These are phyloP conservation scores for Euura saliciscinereae DNA, from an alignment of 1,140 invertebrate genomes.

Conservation along the genomic window DNA sequence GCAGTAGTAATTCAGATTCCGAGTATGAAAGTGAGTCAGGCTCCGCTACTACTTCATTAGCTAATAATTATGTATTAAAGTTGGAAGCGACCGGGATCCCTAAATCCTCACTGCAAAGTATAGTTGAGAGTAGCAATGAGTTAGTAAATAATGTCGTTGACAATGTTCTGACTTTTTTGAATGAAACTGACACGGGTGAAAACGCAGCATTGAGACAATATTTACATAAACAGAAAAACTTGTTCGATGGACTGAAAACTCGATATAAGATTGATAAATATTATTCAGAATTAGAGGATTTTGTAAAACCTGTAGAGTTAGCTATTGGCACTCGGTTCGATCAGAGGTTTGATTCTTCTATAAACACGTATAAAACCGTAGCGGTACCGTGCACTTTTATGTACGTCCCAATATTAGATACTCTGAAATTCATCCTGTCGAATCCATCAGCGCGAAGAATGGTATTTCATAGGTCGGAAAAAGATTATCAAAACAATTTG, in stretches of 20 bases:
- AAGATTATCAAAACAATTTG: not conserved
- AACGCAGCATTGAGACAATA: not conserved
- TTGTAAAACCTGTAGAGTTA: slow-evolving; percentile 11
- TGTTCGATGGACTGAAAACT: not conserved
- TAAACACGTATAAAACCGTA: slow-evolving; percentile 15
- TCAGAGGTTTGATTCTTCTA: slow-evolving; percentile 15
- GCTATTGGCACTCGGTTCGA: slow-evolving; percentile 16
- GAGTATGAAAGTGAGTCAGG: no score
- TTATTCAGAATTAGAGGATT: not conserved
- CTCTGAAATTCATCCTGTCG: slow-evolving; percentile 19
- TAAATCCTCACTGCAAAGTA: no score
- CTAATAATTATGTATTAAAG: no score
- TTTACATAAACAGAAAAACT: slow-evolving; percentile 16
- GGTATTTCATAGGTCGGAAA: no score
- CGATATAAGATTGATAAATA: slow-evolving; percentile 12
- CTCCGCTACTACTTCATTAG: no score
- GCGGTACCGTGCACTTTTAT: slow-evolving; percentile 16
- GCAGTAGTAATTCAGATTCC: no score
- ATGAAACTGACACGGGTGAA: no score
- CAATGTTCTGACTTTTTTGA: slow-evolving; percentile 10
- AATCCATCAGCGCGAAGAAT: not conserved
- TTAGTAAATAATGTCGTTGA: no score
- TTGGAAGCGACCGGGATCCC: no score
- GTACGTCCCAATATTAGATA: slow-evolving; percentile 26
- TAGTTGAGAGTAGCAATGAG: no score